These are phyloP conservation scores for Phrynosoma platyrhinos DNA, from an alignment of 2,113 vertebrate species.

Conservation along the genomic window DNA sequence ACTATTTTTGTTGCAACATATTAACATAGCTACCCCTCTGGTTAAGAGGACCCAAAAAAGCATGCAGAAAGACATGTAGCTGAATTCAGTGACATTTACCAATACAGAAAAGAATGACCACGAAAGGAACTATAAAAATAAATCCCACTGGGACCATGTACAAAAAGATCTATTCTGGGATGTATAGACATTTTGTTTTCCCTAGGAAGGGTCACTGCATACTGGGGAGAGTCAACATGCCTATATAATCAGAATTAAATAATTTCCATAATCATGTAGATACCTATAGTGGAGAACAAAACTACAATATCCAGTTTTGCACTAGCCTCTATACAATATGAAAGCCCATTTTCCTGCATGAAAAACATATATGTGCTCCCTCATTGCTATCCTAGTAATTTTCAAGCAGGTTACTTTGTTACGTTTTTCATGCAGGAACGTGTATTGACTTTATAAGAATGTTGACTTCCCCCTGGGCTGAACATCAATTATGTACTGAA, in stretches of 20 bases:
- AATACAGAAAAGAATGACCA: neutral
- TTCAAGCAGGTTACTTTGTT: conserved; percentile 45
- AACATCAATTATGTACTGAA: conserved; percentile 37
- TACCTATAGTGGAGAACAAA: neutral
- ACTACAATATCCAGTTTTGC: neutral
- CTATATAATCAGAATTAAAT: neutral
- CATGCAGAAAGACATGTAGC: neutral
- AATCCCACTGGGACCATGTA: neutral
- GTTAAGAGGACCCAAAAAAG: neutral
- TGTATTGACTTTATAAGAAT: conserved; percentile 39
- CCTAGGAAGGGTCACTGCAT: neutral
- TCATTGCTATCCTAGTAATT: conserved; percentile 14
- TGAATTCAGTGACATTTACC: neutral
- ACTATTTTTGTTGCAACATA: neutral
- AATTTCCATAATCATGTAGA: neutral
- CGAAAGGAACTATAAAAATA: neutral
- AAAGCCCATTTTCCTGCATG: conserved; percentile 40
- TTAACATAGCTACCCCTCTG: neutral
- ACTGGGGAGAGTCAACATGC: neutral
- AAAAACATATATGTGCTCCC: conserved; percentile 15
- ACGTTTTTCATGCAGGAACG: conserved; percentile 39
- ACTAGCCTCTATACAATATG: neutral
- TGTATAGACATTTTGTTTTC: neutral
- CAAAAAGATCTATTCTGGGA: neutral
- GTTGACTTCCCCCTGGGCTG: conserved; percentile 24